phyloP scores from a whole-genome alignment of 1,140 invertebrate genomes.

The Zaprionus nigranus region DNA sequence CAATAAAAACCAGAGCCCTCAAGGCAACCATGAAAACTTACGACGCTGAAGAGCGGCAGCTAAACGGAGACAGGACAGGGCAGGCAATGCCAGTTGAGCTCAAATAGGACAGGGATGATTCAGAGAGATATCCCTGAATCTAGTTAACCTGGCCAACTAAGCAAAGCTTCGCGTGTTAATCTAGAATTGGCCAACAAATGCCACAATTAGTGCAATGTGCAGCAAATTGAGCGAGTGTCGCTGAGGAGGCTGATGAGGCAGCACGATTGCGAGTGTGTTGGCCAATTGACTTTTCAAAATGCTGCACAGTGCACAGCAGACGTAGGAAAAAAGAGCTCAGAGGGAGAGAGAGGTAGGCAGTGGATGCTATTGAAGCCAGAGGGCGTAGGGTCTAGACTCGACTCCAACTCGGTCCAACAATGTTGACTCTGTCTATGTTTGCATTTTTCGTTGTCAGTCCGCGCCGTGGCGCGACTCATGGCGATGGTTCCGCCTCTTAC shows the following conservation, averaged over 20 bases:
- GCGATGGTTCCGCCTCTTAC: too few species aligned
- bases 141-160: not conserved
- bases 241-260: conserved; percentile 19
- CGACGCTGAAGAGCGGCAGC: too few species aligned
- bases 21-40: not conserved
- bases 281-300: conserved; percentile 58
- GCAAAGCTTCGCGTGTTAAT: not conserved
- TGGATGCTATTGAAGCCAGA: too few species aligned
- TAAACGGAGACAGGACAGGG: too few species aligned
- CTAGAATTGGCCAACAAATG: conserved; percentile 14
- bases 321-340: not conserved
- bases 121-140: not conserved
- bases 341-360: not conserved
- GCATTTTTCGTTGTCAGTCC: conserved; percentile 47
- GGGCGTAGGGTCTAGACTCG: not conserved
- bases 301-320: not conserved
- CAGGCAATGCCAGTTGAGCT: too few species aligned
- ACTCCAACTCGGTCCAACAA: conserved; percentile 45
- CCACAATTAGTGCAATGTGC: conserved; percentile 24
- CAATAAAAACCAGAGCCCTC: not conserved
- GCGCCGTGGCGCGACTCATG: not conserved
- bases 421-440: conserved; percentile 77
- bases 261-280: conserved; percentile 53
- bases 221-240: conserved; percentile 37
- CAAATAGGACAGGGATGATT: not conserved